Base-by-base conservation (phyloP, 2,113 vertebrate genomes). In the Chaetorhynchus papuensis region DNA sequence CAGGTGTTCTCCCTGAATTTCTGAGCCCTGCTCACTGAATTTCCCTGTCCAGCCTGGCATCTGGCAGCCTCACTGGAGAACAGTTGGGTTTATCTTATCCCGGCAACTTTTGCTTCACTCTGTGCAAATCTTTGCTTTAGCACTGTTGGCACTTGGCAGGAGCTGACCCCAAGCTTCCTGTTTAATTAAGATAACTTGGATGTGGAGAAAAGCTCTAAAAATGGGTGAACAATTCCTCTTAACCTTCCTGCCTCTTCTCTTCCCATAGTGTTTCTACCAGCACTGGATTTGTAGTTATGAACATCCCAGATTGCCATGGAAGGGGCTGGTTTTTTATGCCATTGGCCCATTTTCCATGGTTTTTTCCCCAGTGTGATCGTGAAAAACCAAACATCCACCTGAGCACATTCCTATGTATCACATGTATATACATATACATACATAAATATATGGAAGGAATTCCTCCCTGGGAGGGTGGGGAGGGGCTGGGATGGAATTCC, bases 381-480 rank as follows among this genome's bases (percentile, higher is more conserved):
- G 22, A 14, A 54, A 63, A 74, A 33, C 28, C 39, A 28, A 64
- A 39, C 33, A 13, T 7, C 4, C 26, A 15, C 53, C 21, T 33
- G 39, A 20, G 22, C 6, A 6, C 39, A 11, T 8, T 21, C 13
- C 20, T 24, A 5, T 33, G 24, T 59, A 7, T 17, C 35, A 57
- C 3, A 19, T 6, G 17, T 3, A n/a, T 11, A 33, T 7, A 22
- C 10, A 27, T 9, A 21, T 19, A 53, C 0, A 53, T 13, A 27
- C 5, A 13, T 17, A n/a, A 15, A 10, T 47, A 5, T 10, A 56
- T 74, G 21, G 52, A 24, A 45, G 21, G 6, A 57, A 27, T 68
- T 57, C n/a, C 28, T 39, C 2, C 2, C 47, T 54, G 13, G 1
- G 47, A 53, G 20, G 37, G 26, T 44, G 45, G 1, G 1, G 11